Conservation (phyloP, 2,888 invertebrate species). For the Tipula unca region DNA sequence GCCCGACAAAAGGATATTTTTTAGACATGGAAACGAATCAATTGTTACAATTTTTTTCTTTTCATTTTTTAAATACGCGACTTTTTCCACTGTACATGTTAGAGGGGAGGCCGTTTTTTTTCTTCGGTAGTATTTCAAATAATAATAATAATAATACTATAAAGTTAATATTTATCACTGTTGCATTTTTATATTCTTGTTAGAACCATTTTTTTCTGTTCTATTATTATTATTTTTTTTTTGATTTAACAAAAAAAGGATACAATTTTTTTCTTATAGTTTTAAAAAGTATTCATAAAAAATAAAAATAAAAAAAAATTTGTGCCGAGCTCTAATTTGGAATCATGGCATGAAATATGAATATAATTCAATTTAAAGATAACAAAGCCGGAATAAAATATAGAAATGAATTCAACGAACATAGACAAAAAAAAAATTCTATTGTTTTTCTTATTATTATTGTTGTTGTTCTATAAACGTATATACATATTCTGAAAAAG, state of each 20-base stretch:
- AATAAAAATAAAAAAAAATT: neutral
- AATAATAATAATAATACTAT: neutral
- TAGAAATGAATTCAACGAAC: neutral
- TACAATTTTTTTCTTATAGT: neutral
- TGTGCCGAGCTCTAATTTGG: neutral
- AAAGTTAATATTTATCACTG: slow-evolving; percentile 14
- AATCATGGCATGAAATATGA: slow-evolving; percentile 2
- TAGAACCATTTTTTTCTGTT: neutral
- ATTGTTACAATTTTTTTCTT: neutral
- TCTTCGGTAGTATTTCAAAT: neutral
- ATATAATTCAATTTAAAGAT: slow-evolving; percentile 3
- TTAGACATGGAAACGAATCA: neutral
- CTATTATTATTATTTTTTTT: neutral
- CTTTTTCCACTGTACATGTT: neutral
- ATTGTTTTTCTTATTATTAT: neutral
- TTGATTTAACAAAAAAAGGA: neutral
- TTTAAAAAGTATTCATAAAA: neutral
- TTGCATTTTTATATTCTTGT: slow-evolving; percentile 8
- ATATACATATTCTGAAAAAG: neutral
- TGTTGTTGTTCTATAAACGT: neutral
- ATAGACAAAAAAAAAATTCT: neutral
- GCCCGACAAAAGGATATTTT: neutral
- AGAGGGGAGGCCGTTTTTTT: neutral
- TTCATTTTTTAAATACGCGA: neutral
- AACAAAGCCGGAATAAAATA: neutral